phyloP scores from a whole-genome alignment of 2,113 vertebrate species.

The Anhinga rufa region DNA sequence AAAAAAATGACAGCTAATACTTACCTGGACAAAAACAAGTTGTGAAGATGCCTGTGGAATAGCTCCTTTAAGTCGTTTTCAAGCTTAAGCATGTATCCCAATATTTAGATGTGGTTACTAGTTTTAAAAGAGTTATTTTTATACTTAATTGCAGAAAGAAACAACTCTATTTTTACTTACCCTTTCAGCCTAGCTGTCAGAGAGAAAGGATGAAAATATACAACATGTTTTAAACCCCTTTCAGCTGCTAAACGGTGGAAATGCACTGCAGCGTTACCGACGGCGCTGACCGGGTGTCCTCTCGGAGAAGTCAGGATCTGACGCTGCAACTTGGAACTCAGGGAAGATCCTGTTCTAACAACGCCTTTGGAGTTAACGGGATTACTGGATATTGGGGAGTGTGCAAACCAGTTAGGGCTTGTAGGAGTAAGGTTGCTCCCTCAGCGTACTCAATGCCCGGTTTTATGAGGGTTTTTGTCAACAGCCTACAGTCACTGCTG shows the following conservation, averaged over 20 bases:
- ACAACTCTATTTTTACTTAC: not conserved
- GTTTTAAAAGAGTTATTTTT: not conserved
- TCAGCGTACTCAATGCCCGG: not conserved
- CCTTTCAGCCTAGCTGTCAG: not conserved
- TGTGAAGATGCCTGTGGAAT: not conserved
- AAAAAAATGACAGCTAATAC: not conserved
- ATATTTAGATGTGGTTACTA: not conserved
- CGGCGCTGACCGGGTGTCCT: not conserved
- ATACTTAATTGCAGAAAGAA: not conserved
- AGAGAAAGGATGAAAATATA: slow-evolving; percentile 37
- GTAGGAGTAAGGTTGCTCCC: not conserved
- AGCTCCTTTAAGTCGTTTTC: not conserved
- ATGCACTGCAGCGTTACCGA: not conserved
- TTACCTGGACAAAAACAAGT: not conserved
- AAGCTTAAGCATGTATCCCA: not conserved
- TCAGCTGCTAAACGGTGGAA: slow-evolving; percentile 27
- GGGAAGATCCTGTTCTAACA: not conserved
- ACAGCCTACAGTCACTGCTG: not conserved
- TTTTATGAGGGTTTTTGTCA: not conserved
- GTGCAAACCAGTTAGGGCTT: not conserved
- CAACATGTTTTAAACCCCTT: slow-evolving; percentile 13
- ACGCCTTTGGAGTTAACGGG: not conserved
- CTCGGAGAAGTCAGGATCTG: not conserved
- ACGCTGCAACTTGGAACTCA: not conserved
- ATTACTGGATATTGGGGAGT: not conserved